Evolutionary conservation across 2,113 vertebrate species (phyloP), one percentile per base, ranked within the genome.

Genomic region (Micronycteris hirsuta): DNA sequence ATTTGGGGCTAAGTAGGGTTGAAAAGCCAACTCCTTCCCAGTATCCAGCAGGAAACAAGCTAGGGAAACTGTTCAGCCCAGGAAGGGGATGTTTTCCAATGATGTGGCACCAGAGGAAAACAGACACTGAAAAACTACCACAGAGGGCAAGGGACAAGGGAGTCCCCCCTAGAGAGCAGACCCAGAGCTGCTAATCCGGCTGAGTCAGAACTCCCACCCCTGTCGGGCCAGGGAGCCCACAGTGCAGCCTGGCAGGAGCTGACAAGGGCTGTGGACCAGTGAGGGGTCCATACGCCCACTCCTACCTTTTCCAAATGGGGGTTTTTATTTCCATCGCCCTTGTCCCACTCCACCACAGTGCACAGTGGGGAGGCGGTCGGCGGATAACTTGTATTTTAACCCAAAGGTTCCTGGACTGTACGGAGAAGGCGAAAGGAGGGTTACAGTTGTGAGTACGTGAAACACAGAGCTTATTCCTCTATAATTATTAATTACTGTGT

Each of bases 321-420:
- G 14, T 19, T 47, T 43, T 33, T 13, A 56, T 24, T 36, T 70
- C 71, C 61, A 41, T 26, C 9, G 11, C 8, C 38, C 43, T 61
- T 24, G n/a, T 14, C 61, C 74, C 26, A 28, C 1, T 13, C 58
- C 24, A 45, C 74, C 15, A 47, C 4, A 56, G n/a, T 3, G 16
- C 9, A 16, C 2, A 1, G 36, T 4, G 4, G 14, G 0, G 3
- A 0, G 14, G 26, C 15, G 15, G 8, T 4, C 16, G 28, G 15
- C 17, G 17, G n/a, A 16, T 10, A 52, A n/a, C 43, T 4, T 36
- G 9, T 33, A 41, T 86, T 81, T 96, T 63, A 47, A 76, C 52
- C 19, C 56, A 41, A 58, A 61, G 67, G 41, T 65, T 91, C 31
- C 47, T 93, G 11, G 28, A 54, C n/a, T 20, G 11, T 77, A n/a